phyloP scores from a whole-genome alignment of 2,113 vertebrate genomes.

The Carassius gibelio region DNA sequence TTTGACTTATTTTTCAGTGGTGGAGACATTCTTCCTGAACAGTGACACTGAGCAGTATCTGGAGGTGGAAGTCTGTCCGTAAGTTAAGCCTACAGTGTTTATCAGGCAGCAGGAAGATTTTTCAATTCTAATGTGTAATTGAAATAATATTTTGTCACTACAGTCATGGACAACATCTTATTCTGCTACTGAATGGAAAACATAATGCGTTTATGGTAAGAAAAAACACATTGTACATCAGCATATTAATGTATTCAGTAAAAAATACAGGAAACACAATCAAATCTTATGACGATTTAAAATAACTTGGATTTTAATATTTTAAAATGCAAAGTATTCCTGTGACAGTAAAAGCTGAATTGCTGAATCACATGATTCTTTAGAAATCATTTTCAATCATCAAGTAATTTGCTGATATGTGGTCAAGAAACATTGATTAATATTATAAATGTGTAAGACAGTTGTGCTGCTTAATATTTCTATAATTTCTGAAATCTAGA shows the following conservation, averaged over 20 bases:
- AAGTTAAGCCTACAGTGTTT: conserved; percentile 68
- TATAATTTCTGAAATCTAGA: neutral
- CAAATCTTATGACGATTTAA: neutral
- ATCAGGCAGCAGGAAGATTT: neutral
- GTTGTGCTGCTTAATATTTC: neutral
- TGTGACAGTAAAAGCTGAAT: too few relatives aligned
- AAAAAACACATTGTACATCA: conserved; percentile 27
- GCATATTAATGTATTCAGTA: neutral
- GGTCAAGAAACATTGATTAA: neutral
- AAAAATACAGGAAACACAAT: neutral
- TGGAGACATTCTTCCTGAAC: conserved; percentile 91
- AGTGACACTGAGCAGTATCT: conserved; percentile 83
- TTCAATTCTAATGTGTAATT: neutral
- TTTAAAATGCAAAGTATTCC: too few relatives aligned
- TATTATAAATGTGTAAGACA: neutral
- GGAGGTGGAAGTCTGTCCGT: conserved; percentile 93
- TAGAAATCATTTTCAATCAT: too few relatives aligned
- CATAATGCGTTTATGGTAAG: conserved; percentile 85
- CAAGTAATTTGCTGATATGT: neutral
- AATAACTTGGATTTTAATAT: too few relatives aligned
- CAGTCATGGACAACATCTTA: conserved; percentile 90
- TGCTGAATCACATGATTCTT: too few relatives aligned
- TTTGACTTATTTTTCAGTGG: conserved; percentile 73
- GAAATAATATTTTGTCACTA: conserved; percentile 45
- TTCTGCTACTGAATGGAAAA: conserved; percentile 85